Evolutionary conservation across 2,113 vertebrate species (phyloP).

Genomic region (Ariopsis seemanni): DNA sequence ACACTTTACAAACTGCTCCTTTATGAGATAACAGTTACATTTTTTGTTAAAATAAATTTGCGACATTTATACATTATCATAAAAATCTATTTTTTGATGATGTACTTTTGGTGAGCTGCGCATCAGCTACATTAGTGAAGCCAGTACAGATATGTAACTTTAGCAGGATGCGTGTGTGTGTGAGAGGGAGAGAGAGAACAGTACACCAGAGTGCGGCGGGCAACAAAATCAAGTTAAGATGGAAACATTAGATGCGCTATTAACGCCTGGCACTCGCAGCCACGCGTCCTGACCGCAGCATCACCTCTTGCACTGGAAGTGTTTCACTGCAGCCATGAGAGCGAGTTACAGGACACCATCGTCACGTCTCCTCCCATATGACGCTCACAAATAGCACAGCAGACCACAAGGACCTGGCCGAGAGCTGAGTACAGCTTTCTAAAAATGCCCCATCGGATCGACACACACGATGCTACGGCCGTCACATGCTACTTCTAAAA

Average conservation of each 20-base stretch:
- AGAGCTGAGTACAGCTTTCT: conserved; percentile 41
- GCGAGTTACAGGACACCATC: conserved; percentile 34
- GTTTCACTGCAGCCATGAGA: conserved; percentile 40
- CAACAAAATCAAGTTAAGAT: conserved; percentile 4
- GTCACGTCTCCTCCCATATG: neutral
- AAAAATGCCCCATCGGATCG: conserved; percentile 39
- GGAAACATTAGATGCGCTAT: conserved; percentile 30
- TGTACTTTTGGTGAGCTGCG: neutral
- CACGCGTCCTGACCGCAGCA: conserved; percentile 18
- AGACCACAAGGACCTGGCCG: conserved; percentile 35
- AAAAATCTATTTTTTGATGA: neutral
- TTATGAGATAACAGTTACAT: neutral
- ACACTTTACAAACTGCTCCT: neutral
- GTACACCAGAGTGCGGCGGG: neutral
- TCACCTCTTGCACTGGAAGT: conserved; percentile 39
- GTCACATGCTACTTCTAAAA: conserved; percentile 41
- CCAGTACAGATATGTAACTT: neutral
- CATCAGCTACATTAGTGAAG: neutral
- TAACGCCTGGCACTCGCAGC: conserved; percentile 10
- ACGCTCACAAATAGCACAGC: conserved; percentile 41
- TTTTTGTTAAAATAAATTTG: neutral
- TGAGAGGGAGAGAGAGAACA: neutral
- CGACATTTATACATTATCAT: neutral
- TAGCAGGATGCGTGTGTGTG: neutral
- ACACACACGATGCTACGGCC: conserved; percentile 17